Conservation (phyloP, 2,888 invertebrate genomes). For the Labia minor region DNA sequence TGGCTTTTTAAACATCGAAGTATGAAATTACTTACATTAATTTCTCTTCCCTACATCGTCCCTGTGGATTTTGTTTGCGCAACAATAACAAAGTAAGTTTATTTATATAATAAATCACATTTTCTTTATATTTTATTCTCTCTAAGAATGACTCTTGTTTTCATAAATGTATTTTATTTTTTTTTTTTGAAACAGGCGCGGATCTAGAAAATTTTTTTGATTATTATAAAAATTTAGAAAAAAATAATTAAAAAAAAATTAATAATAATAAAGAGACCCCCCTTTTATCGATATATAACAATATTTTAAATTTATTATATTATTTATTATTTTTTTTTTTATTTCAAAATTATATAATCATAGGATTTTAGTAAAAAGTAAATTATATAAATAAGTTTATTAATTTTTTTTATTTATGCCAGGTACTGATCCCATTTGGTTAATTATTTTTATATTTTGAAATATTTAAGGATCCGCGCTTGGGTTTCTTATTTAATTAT, state of each 20-base stretch:
- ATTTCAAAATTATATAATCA: background rate
- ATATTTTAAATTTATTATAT: background rate
- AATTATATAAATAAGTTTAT: no score
- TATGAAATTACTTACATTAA: conserved; percentile 64
- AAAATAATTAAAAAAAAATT: background rate
- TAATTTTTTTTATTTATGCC: background rate
- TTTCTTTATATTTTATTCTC: conserved; percentile 15
- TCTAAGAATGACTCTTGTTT: conserved; percentile 8
- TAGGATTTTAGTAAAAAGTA: no score
- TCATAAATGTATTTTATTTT: no score
- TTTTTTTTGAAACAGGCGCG: background rate
- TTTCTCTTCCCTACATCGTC: conserved; percentile 75
- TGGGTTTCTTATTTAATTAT: background rate
- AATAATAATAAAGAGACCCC: background rate
- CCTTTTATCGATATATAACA: background rate
- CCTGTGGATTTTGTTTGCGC: conserved; percentile 82
- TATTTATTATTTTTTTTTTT: background rate
- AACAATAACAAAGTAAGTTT: conserved; percentile 73
- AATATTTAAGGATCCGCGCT: background rate
- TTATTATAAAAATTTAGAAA: no score
- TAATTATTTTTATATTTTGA: background rate
- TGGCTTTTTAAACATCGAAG: conserved; percentile 80
- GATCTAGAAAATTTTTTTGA: background rate
- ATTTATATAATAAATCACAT: conserved; percentile 14
- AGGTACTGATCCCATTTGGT: background rate